These are phyloP conservation scores for Drosophila pseudotalamancana DNA, from an alignment of 2,888 invertebrate genomes.

Conservation along the genomic window DNA sequence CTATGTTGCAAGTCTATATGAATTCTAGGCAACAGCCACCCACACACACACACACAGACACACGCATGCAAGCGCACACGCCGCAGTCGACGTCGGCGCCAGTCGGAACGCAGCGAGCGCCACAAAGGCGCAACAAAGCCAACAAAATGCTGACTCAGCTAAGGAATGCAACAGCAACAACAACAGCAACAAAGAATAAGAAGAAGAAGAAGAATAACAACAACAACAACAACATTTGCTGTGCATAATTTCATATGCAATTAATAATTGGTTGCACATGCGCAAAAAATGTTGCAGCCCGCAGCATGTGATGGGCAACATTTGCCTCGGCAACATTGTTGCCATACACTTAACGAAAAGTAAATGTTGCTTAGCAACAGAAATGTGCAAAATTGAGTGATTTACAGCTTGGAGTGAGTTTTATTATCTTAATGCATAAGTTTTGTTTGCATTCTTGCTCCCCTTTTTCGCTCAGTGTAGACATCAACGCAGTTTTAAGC, in stretches of 20 bases:
- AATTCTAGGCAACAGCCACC: slow-evolving; percentile 51
- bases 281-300: slow-evolving; percentile 62
- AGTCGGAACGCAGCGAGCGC: slow-evolving; percentile 41
- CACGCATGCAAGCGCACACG: neutral
- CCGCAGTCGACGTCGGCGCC: slow-evolving; percentile 60
- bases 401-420: neutral
- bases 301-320: slow-evolving; percentile 62
- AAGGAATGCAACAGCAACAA: slow-evolving; percentile 54
- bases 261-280: slow-evolving; percentile 81
- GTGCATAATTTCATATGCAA: slow-evolving; percentile 80
- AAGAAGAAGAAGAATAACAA: slow-evolving; percentile 22
- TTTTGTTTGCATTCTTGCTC: too few relatives aligned
- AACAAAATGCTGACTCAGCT: slow-evolving; percentile 69
- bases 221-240: slow-evolving; percentile 29
- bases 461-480: neutral
- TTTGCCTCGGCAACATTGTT: slow-evolving; percentile 37
- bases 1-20: slow-evolving; percentile 47
- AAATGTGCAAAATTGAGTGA: too few relatives aligned
- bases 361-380: neutral
- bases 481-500: slow-evolving; percentile 28
- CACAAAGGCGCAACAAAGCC: slow-evolving; percentile 60
- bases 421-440: slow-evolving; percentile 1
- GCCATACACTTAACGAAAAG: slow-evolving; percentile 40
- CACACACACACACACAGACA: slow-evolving; percentile 36
- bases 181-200: slow-evolving; percentile 17